Base-by-base conservation (phyloP, 2,113 vertebrate genomes). In the Gambusia holbrooki region DNA sequence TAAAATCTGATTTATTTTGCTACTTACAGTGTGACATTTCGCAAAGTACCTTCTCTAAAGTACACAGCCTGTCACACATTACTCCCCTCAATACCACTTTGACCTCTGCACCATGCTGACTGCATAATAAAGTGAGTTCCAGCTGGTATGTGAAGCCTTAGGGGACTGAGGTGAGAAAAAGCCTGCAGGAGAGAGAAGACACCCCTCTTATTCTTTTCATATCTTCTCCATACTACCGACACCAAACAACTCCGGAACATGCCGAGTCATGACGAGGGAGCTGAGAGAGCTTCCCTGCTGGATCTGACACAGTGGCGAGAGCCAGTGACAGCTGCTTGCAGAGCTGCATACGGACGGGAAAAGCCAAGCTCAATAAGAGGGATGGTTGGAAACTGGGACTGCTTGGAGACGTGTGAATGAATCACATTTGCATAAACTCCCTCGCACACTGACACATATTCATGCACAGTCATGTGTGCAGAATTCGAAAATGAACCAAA, bases 121-220 rank as follows among this genome's bases (percentile, higher is more conserved):
- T 73, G 83, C 80, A 89, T 88, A 91, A 89, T 87, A 80, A 90
- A 89, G 79, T 9, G 76, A 86, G 84, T 77, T 90, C 90, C 90
- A 93, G 90, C 87, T 93, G 92, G 90, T 80, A 84, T 81, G 76
- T n/a, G 62, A 62, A 35, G 83, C 88, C 86, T 82, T 65, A 68
- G 83, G 51, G 85, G 90, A 84, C 73, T 0, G 73, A 89, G 82
- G 90, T 89, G 90, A 89, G 85, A 92, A 91, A 82, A 89, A 87
- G 66, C 80, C 83, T 81, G 76, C 76, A 79, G 74, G 67, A 82
- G 73, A 80, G 79, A 67, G 66, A 82, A 71, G 22, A 62, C 28
- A 13, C 37, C 66, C 13, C 64, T n/a, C 2, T 58, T 13, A 22
- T 69, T 27, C 25, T 54, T 32, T 19, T 65, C 25, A 4, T 74